Base-by-base conservation (phyloP, 2,797 vertebrate genomes). In the Gobionotothen gibberifrons region DNA sequence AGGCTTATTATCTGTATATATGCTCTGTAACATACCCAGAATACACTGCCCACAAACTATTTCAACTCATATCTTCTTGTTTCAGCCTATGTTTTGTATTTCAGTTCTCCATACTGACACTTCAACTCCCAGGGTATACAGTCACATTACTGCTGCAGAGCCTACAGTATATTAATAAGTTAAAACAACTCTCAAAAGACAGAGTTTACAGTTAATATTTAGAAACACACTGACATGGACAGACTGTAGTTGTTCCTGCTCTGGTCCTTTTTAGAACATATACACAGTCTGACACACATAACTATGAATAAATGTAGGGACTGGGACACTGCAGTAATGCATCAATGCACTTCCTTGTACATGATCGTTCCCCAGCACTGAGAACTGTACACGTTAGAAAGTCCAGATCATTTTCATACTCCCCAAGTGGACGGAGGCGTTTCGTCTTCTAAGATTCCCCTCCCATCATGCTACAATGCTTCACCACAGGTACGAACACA, bases 371-470 rank as follows among this genome's bases (percentile, higher is more conserved):
- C 32, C 43, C 8, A 39, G 42, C 32, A 22, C 36, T 29, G 26
- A 46, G 40, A 16, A 52, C 19, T 40, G 65, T 32, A 21, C 17
- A 53, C 3, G 5, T 52, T 57, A 54, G 48, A 51, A 19, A 40
- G 29, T 60, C 36, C 36, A 29, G 55, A 61, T 70, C 64, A 65
- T 69, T 80, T 69, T 70, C 51, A 69, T 65, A 32, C 57, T 32
- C n/a, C 43, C 66, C 70, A 77, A 49, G 29, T 42, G 32, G 36
- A 60, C 47, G 21, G 61, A 69, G 74, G 62, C 11, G 1, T 67
- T 17, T 44, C 61, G 54, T 80, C 53, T 71, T 58, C 47, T 36
- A n/a, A 62, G 62, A 47, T 44, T 70, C 61, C 22, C 3, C 53
- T 72, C 17, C 58, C 58, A 63, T 77, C 55, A 48, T 47, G 5